Conservation (phyloP, 2,888 invertebrate species). For the Clivina fossor region DNA sequence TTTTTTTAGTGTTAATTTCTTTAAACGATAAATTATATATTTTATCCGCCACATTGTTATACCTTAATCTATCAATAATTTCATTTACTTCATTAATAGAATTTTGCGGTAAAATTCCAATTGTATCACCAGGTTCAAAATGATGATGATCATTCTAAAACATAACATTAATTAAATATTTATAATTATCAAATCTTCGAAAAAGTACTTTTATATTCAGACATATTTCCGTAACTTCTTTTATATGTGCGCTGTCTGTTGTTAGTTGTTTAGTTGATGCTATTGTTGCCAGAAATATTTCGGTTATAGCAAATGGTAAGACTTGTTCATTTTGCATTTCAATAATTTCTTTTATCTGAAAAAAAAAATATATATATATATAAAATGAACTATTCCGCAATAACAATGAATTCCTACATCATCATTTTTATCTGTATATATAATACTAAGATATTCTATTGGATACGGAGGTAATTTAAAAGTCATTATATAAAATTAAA, state of each 20-base stretch:
- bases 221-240: conserved; percentile 64
- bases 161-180: conserved; percentile 28
- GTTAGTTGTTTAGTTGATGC: conserved; percentile 52
- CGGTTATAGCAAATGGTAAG: conserved; percentile 52
- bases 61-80: conserved; percentile 60
- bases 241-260: conserved; percentile 57
- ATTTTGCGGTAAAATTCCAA: conserved; percentile 70
- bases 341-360: conserved; percentile 17
- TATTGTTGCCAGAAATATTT: conserved; percentile 55
- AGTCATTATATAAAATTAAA: conserved; percentile 7
- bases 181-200: conserved; percentile 18
- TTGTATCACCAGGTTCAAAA: conserved; percentile 60
- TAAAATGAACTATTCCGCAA: conserved; percentile 14
- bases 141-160: conserved; percentile 43
- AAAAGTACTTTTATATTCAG: conserved; percentile 57
- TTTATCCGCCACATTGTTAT: conserved; percentile 54
- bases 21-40: conserved; percentile 53
- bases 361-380: conserved; percentile 10
- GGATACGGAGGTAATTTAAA: conserved; percentile 23
- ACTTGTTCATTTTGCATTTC: conserved; percentile 37
- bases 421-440: conserved; percentile 24
- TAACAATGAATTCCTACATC: conserved; percentile 21
- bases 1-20: conserved; percentile 54
- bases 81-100: conserved; percentile 59
- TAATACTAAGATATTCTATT: conserved; percentile 35